Conservation (phyloP, 2,888 invertebrate genomes). For the Xestia c-nigrum region DNA sequence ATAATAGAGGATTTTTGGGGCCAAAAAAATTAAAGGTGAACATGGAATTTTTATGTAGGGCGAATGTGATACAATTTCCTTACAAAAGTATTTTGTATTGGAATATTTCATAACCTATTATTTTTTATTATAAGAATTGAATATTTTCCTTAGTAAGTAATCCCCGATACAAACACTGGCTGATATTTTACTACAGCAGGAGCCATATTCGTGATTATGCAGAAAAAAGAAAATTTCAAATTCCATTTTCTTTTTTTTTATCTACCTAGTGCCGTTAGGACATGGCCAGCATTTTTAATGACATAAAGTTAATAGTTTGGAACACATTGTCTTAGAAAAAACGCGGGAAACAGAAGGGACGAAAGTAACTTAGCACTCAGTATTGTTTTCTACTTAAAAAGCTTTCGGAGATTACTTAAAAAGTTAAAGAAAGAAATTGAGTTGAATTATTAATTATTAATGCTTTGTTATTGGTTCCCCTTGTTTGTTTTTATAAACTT, state of each 20-base stretch:
- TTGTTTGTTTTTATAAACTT: conserved; percentile 53
- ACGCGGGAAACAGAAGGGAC: conserved; percentile 60
- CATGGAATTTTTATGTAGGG: neutral
- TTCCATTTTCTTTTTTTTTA: neutral
- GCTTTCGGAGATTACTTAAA: conserved; percentile 81
- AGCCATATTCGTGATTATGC: neutral
- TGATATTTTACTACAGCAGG: neutral
- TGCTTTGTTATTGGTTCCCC: conserved; percentile 60
- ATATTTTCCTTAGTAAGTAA: neutral
- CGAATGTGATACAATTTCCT: neutral
- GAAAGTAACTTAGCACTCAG: conserved; percentile 78
- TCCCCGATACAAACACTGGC: neutral
- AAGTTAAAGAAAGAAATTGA: conserved; percentile 80
- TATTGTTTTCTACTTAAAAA: conserved; percentile 79
- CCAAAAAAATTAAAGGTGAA: neutral
- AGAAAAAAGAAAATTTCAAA: neutral
- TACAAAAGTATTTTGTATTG: neutral
- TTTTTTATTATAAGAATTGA: too few relatives aligned
- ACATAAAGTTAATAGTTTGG: conserved; percentile 52
- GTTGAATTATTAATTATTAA: conserved; percentile 79
- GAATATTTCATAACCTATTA: too few relatives aligned
- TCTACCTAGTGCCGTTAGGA: neutral
- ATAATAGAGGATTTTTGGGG: neutral
- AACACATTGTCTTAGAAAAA: conserved; percentile 52
- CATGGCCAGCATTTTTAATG: conserved; percentile 36